Conservation (phyloP, 2,113 vertebrate species). For the Deroptyus accipitrinus region DNA sequence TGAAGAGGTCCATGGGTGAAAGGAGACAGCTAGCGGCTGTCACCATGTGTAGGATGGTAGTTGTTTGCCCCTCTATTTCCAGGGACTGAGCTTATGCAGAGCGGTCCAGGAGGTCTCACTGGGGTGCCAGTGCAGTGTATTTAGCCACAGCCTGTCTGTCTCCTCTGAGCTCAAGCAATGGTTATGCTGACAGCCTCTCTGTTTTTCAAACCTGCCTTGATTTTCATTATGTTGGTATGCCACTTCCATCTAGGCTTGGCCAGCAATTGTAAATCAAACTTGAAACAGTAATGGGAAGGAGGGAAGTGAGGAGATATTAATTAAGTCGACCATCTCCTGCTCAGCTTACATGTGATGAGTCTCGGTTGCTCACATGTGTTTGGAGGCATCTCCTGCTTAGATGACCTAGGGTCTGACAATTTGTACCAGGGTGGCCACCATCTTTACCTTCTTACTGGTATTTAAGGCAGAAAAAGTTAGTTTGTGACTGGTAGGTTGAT, state of each 20-base stretch:
- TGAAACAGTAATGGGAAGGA: neutral
- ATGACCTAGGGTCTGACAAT: neutral
- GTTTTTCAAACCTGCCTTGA: neutral
- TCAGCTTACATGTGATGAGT: neutral
- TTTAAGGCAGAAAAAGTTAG: neutral
- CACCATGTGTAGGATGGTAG: neutral
- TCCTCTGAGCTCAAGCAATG: neutral
- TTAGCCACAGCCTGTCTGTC: rapidly evolving
- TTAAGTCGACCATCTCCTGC: neutral
- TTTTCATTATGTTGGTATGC: neutral
- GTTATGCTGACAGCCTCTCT: neutral
- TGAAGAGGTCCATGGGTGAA: neutral
- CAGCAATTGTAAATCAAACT: neutral
- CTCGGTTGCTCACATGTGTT: rapidly evolving
- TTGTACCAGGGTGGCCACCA: neutral
- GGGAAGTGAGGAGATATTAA: neutral
- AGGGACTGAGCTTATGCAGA: neutral
- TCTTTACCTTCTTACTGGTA: neutral
- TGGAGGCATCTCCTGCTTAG: neutral
- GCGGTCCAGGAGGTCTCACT: rapidly evolving
- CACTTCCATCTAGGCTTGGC: neutral
- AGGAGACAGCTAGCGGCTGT: neutral
- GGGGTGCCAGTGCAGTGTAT: neutral
- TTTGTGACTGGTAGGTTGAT: neutral
- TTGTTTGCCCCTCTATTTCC: neutral